Base-by-base conservation (phyloP, 2,888 invertebrate species). In the Altica lythri region DNA sequence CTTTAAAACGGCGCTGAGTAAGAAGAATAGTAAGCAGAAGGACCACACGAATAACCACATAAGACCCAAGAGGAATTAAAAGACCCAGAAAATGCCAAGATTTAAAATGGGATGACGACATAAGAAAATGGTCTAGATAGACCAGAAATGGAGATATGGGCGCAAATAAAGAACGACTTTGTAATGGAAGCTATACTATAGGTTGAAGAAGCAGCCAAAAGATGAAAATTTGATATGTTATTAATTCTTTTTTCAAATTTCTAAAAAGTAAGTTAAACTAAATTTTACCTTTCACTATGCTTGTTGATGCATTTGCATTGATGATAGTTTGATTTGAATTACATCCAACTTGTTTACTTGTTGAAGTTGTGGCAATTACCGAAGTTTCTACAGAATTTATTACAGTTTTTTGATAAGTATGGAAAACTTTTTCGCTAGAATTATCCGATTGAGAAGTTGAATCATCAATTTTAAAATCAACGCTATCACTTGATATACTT, bases 331-430 rank as follows among this genome's bases (percentile, higher is more conserved):
- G 68, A 13, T 65, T 59, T 30, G 60, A 19, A 37, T n/a, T n/a
- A n/a, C n/a, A n/a, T n/a, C n/a, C n/a, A n/a, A n/a, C n/a, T n/a
- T n/a, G n/a, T n/a, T n/a, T n/a, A n/a, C n/a, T n/a, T n/a, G n/a
- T n/a, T 17, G 53, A 51, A 34, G 61, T 49, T 25, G 70, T 67
- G 17, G 75, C 73, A 49, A 76, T 76, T 13, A 76, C 76, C 5
- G 76, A 73, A 10, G 75, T 76, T 2, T 75, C 75, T 19, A 74
- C 71, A 16, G 75, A 70, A 47, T 71, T 65, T 18, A 61, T 63
- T 19, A 67, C 62, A 8, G 65, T 55, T 45, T 69, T 70, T 30
- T 68, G 69, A 55, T 64, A 68, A 17, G 61, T 64, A 43, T 66
- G 67, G 55, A 60, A 67, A 42, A 67, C 62, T 50, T 67, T 69